phyloP scores from a whole-genome alignment of 2,113 vertebrate genomes.

The Lates calcarifer region DNA sequence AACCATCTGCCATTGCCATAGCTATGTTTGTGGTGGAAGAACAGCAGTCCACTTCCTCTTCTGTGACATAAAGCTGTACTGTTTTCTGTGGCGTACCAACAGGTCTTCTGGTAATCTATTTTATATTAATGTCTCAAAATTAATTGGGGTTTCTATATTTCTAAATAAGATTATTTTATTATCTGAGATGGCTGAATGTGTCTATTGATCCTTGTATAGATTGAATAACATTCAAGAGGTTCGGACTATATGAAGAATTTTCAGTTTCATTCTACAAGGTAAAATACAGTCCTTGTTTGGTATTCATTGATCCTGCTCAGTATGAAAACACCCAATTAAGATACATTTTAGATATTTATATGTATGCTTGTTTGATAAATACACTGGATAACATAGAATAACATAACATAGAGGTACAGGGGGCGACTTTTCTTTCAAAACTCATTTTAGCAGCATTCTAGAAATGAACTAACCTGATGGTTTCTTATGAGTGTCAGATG shows the following conservation, averaged over 20 bases:
- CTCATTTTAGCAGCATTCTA: background rate
- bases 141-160: too few species aligned
- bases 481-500: background rate
- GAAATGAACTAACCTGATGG: too few species aligned
- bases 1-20: background rate
- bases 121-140: too few species aligned
- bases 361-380: background rate
- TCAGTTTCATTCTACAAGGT: background rate
- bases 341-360: background rate
- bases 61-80: background rate
- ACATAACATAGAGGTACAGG: background rate
- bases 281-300: too few species aligned
- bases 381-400: background rate
- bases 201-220: background rate
- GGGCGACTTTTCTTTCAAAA: background rate
- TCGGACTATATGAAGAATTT: background rate
- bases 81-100: too few species aligned
- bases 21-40: background rate
- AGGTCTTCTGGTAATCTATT: background rate
- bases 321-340: background rate
- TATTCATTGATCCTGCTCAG: too few species aligned
- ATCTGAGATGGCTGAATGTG: too few species aligned
- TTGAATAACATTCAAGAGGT: background rate
- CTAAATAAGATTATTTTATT: too few species aligned
- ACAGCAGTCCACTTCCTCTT: conserved; percentile 1